Conservation (phyloP, 2,113 vertebrate species). For the Zapus hudsonius region DNA sequence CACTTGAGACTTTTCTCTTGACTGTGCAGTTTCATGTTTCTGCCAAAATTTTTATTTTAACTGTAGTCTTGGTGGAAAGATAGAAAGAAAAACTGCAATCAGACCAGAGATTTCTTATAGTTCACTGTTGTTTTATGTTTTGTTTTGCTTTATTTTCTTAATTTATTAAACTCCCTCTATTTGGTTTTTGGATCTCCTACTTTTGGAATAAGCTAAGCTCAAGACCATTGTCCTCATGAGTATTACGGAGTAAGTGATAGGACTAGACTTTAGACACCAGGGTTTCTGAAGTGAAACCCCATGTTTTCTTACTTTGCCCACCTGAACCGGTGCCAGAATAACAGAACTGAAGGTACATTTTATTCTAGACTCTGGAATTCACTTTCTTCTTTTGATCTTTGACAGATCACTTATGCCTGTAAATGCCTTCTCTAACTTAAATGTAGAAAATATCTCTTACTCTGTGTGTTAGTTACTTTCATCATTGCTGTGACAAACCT, state of each 20-base stretch:
- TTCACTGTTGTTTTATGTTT: not conserved
- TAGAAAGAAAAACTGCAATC: not conserved
- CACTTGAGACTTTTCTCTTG: not conserved
- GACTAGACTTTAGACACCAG: not conserved
- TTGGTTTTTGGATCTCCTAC: not conserved
- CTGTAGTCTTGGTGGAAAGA: not conserved
- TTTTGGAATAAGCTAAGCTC: not conserved
- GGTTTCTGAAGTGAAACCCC: not conserved
- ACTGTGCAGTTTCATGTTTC: not conserved
- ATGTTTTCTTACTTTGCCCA: not conserved
- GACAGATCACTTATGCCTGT: not conserved
- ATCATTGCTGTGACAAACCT: no score
- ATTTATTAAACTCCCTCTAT: not conserved
- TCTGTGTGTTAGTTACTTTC: no score
- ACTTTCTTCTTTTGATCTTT: not conserved
- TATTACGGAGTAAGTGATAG: not conserved
- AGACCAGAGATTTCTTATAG: not conserved
- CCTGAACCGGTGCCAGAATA: fast-evolving
- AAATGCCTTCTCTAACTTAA: not conserved
- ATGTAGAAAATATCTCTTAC: not conserved
- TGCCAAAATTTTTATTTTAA: constrained; percentile 12
- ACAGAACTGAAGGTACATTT: not conserved
- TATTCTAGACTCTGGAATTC: not conserved
- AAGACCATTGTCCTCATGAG: not conserved
- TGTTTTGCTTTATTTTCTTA: not conserved